Percentiles rank a stretch among this genome's conserved stretches.
Conservation (phyloP, 2,113 vertebrate species). For the Mirounga angustirostris region DNA sequence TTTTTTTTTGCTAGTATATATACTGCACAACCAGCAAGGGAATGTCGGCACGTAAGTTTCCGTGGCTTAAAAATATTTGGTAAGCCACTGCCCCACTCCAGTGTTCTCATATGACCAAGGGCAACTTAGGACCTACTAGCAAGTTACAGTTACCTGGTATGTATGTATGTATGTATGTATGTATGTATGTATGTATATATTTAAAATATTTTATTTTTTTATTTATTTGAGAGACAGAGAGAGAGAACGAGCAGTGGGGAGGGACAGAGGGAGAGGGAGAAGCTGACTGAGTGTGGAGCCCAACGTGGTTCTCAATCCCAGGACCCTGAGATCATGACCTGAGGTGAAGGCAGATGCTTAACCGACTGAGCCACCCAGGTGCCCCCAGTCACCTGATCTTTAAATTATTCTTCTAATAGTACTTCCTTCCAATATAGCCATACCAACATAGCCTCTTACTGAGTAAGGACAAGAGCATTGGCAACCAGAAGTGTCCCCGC, state of each 20-base stretch:
- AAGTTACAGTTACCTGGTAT: not conserved
- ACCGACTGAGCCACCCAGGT: no score
- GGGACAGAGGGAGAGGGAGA: no score
- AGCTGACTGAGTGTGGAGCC: no score
- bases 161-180: accelerated
- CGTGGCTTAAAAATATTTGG: not conserved
- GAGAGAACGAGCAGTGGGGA: no score
- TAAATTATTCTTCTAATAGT: not conserved
- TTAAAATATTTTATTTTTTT: no score
- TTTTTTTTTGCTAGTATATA: not conserved
- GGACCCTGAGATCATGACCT: no score
- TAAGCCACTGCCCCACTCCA: not conserved
- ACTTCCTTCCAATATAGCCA: not conserved
- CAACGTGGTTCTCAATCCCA: no score
- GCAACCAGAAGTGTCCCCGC: no score
- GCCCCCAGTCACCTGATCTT: not conserved
- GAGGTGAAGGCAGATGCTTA: no score
- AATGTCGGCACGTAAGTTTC: not conserved
- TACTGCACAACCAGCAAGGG: not conserved
- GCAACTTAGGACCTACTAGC: not conserved
- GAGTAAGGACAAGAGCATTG: not conserved
- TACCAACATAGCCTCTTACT: not conserved
- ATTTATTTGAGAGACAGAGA: no score
- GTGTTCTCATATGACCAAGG: not conserved
- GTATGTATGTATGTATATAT: no score